Conservation (phyloP, 2,113 vertebrate species). For the Trogon melanurus region DNA sequence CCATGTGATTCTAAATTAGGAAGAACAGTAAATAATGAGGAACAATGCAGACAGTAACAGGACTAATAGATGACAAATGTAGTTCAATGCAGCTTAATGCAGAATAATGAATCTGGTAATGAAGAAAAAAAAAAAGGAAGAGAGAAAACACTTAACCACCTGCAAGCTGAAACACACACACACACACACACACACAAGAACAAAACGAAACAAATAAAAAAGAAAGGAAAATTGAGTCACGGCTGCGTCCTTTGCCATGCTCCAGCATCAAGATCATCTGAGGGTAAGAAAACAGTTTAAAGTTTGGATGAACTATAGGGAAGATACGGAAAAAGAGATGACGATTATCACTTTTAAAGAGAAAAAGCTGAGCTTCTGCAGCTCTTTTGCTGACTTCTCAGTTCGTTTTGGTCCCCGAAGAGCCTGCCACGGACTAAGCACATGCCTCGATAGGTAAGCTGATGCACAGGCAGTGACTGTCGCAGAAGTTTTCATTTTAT, state of each 20-base stretch:
- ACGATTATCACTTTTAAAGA: not conserved
- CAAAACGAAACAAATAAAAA: not conserved
- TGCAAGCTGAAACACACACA: not conserved
- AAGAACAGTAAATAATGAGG: conserved; percentile 63
- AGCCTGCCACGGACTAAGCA: not conserved
- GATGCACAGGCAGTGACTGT: not conserved
- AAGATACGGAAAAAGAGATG: not conserved
- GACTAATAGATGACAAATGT: conserved; percentile 67
- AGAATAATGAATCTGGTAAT: conserved; percentile 43
- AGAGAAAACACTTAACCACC: not conserved
- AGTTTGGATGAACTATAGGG: not conserved
- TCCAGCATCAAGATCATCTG: not conserved
- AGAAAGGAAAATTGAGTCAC: not conserved
- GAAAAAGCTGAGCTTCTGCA: not conserved
- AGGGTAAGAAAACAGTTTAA: not conserved
- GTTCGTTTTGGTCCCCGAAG: not conserved
- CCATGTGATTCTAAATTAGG: conserved; percentile 48
- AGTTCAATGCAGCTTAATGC: conserved; percentile 43
- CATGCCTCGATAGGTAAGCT: fast-evolving
- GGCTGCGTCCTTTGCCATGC: not conserved
- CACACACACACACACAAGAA: not conserved
- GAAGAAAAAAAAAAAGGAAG: not conserved
- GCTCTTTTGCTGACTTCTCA: not conserved
- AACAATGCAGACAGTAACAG: conserved; percentile 52
- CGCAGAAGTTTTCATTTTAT: not conserved